These are phyloP conservation scores for Colistium nudipinnis DNA, from an alignment of 2,113 vertebrate species.

Conservation along the genomic window DNA sequence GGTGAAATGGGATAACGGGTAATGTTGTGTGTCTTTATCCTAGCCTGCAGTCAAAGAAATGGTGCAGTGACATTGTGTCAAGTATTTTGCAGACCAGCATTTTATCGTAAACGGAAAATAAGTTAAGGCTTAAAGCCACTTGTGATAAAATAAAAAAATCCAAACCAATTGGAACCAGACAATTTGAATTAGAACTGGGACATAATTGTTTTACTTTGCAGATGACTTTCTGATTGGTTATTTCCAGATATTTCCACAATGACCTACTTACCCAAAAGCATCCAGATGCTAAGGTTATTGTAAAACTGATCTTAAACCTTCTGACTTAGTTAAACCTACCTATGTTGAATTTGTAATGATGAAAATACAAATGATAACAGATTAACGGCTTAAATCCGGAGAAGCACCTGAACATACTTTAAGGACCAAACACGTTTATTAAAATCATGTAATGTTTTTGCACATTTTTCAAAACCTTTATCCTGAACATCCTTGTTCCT, in stretches of 20 bases:
- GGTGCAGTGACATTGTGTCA: background rate
- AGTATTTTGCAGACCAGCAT: background rate
- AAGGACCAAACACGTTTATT: no score
- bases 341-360: background rate
- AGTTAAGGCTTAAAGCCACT: no score
- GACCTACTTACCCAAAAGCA: background rate
- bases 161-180: no score
- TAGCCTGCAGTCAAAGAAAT: background rate
- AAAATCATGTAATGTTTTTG: no score
- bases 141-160: no score
- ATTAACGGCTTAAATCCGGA: background rate
- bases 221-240: background rate
- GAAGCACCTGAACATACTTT: background rate
- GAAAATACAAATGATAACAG: background rate
- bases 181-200: background rate
- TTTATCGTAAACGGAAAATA: background rate
- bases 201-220: background rate
- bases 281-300: background rate
- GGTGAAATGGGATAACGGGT: background rate
- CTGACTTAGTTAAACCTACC: background rate
- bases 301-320: background rate
- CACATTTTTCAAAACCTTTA: background rate
- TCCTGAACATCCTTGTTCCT: background rate
- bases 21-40: background rate
- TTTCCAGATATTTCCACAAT: no score